A percentile compares a stretch with the other conserved stretches of the same genome.
Conservation (phyloP, 2,888 invertebrate genomes). For the Cremastinae sp. region DNA sequence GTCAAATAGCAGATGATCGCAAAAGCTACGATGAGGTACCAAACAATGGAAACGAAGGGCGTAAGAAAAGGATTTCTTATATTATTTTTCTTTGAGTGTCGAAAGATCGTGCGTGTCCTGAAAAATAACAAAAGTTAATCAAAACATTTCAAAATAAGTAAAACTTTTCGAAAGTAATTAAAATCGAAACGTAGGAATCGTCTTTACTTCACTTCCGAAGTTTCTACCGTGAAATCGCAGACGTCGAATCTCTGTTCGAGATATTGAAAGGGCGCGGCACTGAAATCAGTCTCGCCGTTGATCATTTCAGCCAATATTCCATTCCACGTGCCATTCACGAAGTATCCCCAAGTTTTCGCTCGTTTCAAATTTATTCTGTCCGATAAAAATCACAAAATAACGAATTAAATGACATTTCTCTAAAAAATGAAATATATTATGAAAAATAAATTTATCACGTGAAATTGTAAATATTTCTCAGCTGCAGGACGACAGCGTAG, state of each 20-base stretch:
- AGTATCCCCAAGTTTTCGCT: conserved; percentile 70
- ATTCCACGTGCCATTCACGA: conserved; percentile 71
- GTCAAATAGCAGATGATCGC: conserved; percentile 65
- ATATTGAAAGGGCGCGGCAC: conserved; percentile 85
- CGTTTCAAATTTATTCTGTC: conserved; percentile 68
- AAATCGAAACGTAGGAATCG: background rate
- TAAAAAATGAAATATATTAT: background rate
- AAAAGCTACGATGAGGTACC: conserved; percentile 81
- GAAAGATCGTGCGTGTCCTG: conserved; percentile 86
- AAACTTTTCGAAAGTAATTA: background rate
- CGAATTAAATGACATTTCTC: background rate
- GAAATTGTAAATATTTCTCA: conserved; percentile 62
- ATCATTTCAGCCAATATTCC: conserved; percentile 73
- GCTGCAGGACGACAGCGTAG: conserved; percentile 50
- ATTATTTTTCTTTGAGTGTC: conserved; percentile 84
- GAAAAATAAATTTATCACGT: conserved; percentile 51
- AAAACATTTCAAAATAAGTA: background rate
- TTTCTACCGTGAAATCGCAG: conserved; percentile 83
- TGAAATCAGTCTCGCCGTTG: conserved; percentile 82
- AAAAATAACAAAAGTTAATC: conserved; percentile 23
- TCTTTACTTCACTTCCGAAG: conserved; percentile 84
- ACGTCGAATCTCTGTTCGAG: conserved; percentile 83
- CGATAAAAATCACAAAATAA: conserved; percentile 6
- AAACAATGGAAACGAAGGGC: conserved; percentile 83
- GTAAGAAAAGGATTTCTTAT: conserved; percentile 85